These are phyloP conservation scores for Zaprionus inermis DNA, from an alignment of 1,140 invertebrate genomes.

Conservation along the genomic window DNA sequence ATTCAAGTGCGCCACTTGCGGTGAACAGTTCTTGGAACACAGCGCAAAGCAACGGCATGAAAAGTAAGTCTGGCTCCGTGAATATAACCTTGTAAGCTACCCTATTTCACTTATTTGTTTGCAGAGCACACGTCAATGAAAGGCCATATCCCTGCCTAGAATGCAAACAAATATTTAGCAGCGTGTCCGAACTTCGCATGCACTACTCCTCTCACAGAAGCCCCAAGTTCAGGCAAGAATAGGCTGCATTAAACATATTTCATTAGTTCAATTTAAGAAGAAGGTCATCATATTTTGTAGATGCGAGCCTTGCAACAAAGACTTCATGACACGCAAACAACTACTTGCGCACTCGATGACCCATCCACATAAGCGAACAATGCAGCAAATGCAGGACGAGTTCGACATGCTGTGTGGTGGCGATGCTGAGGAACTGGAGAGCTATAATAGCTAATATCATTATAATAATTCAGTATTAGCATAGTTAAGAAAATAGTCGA, in stretches of 20 bases:
- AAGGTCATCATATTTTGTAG: slow-evolving; percentile 6
- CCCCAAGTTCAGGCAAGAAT: slow-evolving; percentile 38
- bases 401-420: slow-evolving; percentile 25
- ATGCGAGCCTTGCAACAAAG: slow-evolving; percentile 54
- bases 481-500: background rate
- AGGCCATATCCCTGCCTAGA: slow-evolving; percentile 69
- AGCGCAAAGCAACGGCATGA: slow-evolving; percentile 54
- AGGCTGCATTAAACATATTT: background rate
- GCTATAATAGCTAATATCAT: slow-evolving; percentile 1
- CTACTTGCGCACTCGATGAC: slow-evolving; percentile 46
- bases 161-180: slow-evolving; percentile 44
- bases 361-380: slow-evolving; percentile 24
- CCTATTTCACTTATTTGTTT: background rate
- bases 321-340: slow-evolving; percentile 29
- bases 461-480: background rate
- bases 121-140: slow-evolving; percentile 64
- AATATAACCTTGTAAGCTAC: background rate
- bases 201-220: slow-evolving; percentile 35
- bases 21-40: slow-evolving; percentile 35
- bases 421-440: background rate
- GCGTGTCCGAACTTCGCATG: slow-evolving; percentile 26
- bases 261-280: background rate
- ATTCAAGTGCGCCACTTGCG: slow-evolving; percentile 54
- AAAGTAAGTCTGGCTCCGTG: slow-evolving; percentile 37
- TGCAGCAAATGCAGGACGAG: slow-evolving; percentile 47